A percentile compares a stretch with the other conserved stretches of the same genome.
Conservation (phyloP, 1,140 invertebrate genomes). For the Drosophila parabipectinata region DNA sequence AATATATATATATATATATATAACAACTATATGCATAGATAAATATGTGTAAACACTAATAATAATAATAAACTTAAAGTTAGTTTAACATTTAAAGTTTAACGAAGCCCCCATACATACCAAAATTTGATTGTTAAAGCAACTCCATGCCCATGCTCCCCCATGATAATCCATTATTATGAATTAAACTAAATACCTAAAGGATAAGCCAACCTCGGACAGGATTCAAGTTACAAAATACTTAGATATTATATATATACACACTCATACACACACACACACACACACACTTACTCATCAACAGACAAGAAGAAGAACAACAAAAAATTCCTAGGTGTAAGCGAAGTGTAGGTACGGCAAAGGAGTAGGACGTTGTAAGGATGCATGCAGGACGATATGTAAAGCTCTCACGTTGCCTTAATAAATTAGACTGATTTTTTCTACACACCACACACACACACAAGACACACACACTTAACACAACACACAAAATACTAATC, state of each 20-base stretch:
- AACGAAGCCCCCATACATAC: slow-evolving; percentile 43
- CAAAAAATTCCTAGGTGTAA: slow-evolving; percentile 49
- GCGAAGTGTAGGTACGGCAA: slow-evolving; percentile 13
- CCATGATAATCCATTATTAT: slow-evolving; percentile 18
- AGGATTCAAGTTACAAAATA: slow-evolving; percentile 41
- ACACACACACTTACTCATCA: slow-evolving; percentile 9
- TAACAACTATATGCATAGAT: background rate
- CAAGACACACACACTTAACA: slow-evolving; percentile 7
- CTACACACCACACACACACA: slow-evolving; percentile 46
- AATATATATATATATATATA: no score
- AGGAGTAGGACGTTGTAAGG: slow-evolving; percentile 24
- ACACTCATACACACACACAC: slow-evolving; percentile 8
- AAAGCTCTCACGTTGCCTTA: slow-evolving; percentile 84
- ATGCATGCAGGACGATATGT: slow-evolving; percentile 49
- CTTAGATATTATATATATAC: slow-evolving; percentile 22
- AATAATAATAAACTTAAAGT: slow-evolving; percentile 6
- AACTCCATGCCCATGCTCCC: slow-evolving; percentile 16
- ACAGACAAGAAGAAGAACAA: background rate
- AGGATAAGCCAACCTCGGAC: slow-evolving; percentile 22
- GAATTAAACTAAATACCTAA: slow-evolving; percentile 10
- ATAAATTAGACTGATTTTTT: slow-evolving; percentile 84
- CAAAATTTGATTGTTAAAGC: slow-evolving; percentile 67
- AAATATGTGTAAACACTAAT: slow-evolving; percentile 32
- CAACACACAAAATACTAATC: background rate
- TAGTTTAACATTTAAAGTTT: slow-evolving; percentile 31